Evolutionary conservation across 2,888 invertebrate genomes (phyloP), one percentile per base, ranked within the genome.

Genomic region (Phragmatobia fuliginosa): DNA sequence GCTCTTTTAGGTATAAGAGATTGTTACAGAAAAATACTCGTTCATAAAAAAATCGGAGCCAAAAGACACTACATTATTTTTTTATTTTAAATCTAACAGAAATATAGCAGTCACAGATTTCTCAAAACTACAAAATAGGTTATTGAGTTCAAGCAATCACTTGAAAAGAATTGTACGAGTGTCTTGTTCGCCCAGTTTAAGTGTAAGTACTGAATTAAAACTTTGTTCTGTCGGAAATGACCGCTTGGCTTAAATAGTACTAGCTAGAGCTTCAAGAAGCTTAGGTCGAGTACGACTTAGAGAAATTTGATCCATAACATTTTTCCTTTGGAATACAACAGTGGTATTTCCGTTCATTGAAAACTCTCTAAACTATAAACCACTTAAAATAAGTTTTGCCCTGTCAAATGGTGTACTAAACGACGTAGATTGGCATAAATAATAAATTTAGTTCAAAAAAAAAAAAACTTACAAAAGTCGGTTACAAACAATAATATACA

Each of bases 161-260:
- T 90, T 84, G 86, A 88, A 87, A 90, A 89, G 89, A 83, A 10
- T 87, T 62, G 28, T 87, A 83, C 88, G 87, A 88, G 85, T 83
- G 84, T 84, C 72, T 85, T 85, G 87, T 87, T 88, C 87, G 90
- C 93, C 75, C 68, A 72, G 80, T 72, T 91, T 87, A 87, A 83
- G 82, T 82, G 76, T 81, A 83, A 86, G 90, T 89, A 90, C 91
- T 94, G 92, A 96, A 96, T 96, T 96, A 96, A 96, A 96, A 96
- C 96, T 96, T 96, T 94, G 91, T 92, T 95, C 96, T 95, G 95
- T 95, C 95, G 95, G 91, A 95, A 93, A 94, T 41, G 31, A 62
- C 31, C 62, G 41, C 31, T 31, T 38, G 31, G 31, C 45, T 62
- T 31, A 41, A 41, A 41, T 1, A 11, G 95, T 95, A 95, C 60